Conservation (phyloP, 2,888 invertebrate genomes). For the Seladonia tumulorum region DNA sequence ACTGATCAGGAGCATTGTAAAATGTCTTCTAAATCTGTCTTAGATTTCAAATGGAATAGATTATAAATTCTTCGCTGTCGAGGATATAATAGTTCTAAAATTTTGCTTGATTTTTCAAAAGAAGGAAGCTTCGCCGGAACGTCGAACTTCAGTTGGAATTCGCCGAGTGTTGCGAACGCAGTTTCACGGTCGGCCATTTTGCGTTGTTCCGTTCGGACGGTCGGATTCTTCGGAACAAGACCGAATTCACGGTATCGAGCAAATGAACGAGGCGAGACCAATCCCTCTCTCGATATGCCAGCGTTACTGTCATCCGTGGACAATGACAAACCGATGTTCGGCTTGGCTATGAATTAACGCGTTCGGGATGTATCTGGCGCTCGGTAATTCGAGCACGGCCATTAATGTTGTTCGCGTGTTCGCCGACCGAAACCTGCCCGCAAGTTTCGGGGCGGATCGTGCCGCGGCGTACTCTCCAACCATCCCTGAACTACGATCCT, state of each 20-base stretch:
- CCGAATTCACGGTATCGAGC: neutral
- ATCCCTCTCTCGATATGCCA: constrained; percentile 3
- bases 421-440: constrained; percentile 38
- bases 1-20: too few species aligned
- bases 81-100: too few species aligned
- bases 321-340: constrained; percentile 45
- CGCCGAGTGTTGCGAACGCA: neutral
- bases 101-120: too few species aligned
- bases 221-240: neutral
- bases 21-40: too few species aligned
- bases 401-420: constrained; percentile 65
- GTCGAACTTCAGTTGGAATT: neutral
- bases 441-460: constrained; percentile 48
- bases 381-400: constrained; percentile 47
- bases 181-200: neutral
- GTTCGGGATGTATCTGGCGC: constrained; percentile 46
- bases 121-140: too few species aligned
- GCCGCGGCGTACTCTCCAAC: constrained; percentile 16
- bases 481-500: constrained; percentile 35
- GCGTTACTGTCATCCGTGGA: constrained; percentile 15
- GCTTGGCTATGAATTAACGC: constrained; percentile 51
- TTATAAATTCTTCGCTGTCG: too few species aligned
- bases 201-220: neutral
- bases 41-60: too few species aligned
- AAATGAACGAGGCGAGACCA: neutral